A percentile compares a stretch with the other conserved stretches of the same genome.
Evolutionary conservation across 1,140 invertebrate species (phyloP).

Genomic region (Cydia amplana): DNA sequence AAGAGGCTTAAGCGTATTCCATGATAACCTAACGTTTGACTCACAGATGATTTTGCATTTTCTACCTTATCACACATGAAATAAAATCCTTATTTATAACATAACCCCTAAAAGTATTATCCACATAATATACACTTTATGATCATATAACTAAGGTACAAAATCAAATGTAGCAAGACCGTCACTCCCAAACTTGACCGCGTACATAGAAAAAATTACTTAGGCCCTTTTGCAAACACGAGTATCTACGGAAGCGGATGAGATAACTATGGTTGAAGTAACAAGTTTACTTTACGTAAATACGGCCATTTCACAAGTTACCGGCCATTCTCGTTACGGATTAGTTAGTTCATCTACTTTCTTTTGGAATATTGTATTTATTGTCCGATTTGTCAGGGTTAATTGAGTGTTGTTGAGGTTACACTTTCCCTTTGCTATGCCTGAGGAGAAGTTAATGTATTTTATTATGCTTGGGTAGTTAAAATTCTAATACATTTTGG

Average conservation of each 20-base stretch:
- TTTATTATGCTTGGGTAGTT: not conserved
- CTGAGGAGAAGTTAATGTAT: not conserved
- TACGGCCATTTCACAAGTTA: constrained; percentile 46
- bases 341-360: constrained; percentile 31
- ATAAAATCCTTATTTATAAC: not conserved
- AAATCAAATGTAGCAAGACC: not conserved
- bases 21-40: not conserved
- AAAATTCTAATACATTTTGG: too few relatives aligned
- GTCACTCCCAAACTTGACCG: not conserved
- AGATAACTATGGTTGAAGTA: constrained; percentile 50
- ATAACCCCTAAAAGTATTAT: not conserved
- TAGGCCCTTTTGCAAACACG: not conserved
- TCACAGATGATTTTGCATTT: not conserved
- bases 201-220: not conserved
- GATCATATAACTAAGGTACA: not conserved
- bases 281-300: constrained; percentile 37
- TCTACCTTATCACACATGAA: not conserved
- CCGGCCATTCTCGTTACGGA: constrained; percentile 40
- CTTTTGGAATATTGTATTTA: constrained; percentile 24
- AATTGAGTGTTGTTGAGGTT: not conserved
- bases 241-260: constrained; percentile 46
- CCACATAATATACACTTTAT: not conserved
- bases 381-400: constrained; percentile 23
- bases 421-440: not conserved
- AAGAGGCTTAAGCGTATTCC: not conserved